phyloP scores from a whole-genome alignment of 1,140 invertebrate species.

The Phocides pigmalion region DNA sequence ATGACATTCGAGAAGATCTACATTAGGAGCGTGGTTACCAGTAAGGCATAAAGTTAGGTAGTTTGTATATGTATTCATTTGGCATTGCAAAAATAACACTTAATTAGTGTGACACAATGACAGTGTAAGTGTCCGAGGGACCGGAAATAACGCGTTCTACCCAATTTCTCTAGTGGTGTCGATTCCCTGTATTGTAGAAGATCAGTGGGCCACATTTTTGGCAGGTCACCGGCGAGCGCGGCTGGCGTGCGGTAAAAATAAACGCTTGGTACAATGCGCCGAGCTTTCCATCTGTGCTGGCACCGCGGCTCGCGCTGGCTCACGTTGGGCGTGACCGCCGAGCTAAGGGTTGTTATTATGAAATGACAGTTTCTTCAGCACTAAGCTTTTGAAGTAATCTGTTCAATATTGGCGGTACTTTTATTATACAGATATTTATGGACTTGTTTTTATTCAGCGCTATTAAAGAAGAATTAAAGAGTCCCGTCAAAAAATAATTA shows the following conservation, averaged over 20 bases:
- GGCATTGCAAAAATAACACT: neutral
- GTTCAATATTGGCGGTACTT: too few species aligned
- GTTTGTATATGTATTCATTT: neutral
- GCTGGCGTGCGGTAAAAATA: slow-evolving; percentile 45
- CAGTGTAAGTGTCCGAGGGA: neutral
- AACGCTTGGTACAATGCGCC: slow-evolving; percentile 35
- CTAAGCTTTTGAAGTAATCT: too few species aligned
- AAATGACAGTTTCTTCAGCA: too few species aligned
- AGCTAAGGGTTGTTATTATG: neutral
- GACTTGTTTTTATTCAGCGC: too few species aligned
- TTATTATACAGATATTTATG: too few species aligned
- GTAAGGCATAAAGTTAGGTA: neutral
- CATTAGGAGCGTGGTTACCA: too few species aligned
- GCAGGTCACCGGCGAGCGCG: slow-evolving; percentile 56
- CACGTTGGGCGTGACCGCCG: too few species aligned
- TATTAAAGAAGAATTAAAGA: too few species aligned
- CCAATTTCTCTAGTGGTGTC: slow-evolving; percentile 34
- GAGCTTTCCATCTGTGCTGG: neutral
- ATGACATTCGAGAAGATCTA: too few species aligned
- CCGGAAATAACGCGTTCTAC: slow-evolving; percentile 26
- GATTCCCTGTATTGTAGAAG: slow-evolving; percentile 52
- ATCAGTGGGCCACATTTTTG: slow-evolving; percentile 71
- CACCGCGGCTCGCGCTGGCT: neutral
- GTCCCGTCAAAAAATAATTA: too few species aligned
- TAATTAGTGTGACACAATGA: neutral